phyloP scores from a whole-genome alignment of 2,888 invertebrate genomes.

The Protonemura montana region DNA sequence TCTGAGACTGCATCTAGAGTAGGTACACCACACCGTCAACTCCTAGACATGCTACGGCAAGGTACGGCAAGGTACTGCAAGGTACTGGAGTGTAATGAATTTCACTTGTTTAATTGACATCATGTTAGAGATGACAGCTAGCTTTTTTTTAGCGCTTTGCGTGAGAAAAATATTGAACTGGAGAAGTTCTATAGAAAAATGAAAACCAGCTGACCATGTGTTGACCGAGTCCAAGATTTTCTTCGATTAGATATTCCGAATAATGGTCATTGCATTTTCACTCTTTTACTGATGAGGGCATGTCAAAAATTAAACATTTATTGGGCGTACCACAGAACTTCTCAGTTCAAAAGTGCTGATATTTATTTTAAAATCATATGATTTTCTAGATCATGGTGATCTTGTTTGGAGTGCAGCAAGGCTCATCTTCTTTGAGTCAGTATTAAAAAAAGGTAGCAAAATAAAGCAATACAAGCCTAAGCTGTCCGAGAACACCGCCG shows the following conservation, averaged over 20 bases:
- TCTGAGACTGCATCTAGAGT: neutral
- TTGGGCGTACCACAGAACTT: too few species aligned
- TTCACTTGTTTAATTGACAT: slow-evolving; percentile 3
- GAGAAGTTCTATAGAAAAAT: neutral
- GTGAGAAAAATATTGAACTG: neutral
- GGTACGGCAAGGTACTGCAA: neutral
- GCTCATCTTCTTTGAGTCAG: too few species aligned
- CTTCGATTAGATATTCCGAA: neutral
- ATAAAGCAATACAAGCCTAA: too few species aligned
- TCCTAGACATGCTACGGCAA: neutral
- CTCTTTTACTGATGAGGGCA: too few species aligned
- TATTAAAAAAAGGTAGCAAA: too few species aligned
- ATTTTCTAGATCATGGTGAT: too few species aligned
- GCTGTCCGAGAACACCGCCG: too few species aligned
- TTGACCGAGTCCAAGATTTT: neutral
- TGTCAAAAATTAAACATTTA: too few species aligned
- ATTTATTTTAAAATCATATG: too few species aligned
- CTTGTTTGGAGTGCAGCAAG: too few species aligned
- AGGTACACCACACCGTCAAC: neutral
- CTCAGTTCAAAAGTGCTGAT: too few species aligned
- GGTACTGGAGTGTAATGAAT: neutral
- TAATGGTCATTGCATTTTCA: too few species aligned
- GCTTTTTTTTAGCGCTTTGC: neutral
- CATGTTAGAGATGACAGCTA: neutral
- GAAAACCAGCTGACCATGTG: neutral